Percentiles rank a stretch among this genome's conserved stretches.
Conservation (phyloP, 2,888 invertebrate species). For the Lithophane semibrunnea region DNA sequence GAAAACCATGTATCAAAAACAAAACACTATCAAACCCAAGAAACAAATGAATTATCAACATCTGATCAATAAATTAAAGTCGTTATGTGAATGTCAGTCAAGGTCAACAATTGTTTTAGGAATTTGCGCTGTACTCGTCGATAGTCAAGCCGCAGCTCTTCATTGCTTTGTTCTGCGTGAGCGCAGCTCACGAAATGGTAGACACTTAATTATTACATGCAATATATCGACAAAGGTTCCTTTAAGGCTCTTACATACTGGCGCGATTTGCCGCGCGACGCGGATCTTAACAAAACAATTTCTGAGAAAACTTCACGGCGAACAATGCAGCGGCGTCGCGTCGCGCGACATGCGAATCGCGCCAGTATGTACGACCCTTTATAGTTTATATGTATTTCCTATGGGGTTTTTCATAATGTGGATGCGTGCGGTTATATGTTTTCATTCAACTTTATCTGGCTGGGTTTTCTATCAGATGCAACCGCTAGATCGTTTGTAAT, state of each 20-base stretch:
- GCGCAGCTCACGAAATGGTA: background rate
- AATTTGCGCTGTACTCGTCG: background rate
- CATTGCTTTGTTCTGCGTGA: background rate
- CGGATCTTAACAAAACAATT: no score
- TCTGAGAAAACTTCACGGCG: no score
- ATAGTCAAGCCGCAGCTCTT: background rate
- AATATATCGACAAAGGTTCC: background rate
- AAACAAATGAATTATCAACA: background rate
- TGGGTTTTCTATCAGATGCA: background rate
- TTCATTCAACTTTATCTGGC: background rate
- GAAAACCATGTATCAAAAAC: background rate
- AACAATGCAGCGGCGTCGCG: no score
- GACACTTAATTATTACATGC: background rate
- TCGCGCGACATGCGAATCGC: no score
- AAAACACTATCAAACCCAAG: background rate
- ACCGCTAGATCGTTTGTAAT: constrained; percentile 12
- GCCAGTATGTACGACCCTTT: background rate
- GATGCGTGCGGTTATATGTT: no score
- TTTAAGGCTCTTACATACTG: no score
- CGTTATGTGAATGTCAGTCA: constrained; percentile 30
- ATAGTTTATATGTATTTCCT: background rate
- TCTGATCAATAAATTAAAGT: constrained; percentile 7
- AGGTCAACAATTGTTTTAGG: constrained; percentile 25
- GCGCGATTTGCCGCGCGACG: no score
- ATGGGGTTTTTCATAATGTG: background rate